These are phyloP conservation scores for Rhadina sibilatrix DNA, from an alignment of 2,113 vertebrate genomes.

Conservation along the genomic window DNA sequence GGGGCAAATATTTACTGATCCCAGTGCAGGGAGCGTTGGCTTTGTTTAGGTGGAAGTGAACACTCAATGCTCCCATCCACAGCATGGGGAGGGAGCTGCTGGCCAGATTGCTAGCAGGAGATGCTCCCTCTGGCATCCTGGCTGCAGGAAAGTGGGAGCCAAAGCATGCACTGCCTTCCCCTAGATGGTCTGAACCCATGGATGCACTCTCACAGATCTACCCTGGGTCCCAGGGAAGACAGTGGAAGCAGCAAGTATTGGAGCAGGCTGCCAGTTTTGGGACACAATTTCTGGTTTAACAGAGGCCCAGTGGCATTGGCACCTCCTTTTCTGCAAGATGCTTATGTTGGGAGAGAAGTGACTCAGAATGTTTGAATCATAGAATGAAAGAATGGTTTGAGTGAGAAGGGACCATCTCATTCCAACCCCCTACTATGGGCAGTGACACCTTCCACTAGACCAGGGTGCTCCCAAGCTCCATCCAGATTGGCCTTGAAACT, in stretches of 20 bases:
- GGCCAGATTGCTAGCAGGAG: fast-evolving
- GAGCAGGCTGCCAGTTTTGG: background rate
- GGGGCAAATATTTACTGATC: background rate
- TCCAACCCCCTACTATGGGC: background rate
- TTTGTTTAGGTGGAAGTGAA: background rate
- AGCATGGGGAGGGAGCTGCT: background rate
- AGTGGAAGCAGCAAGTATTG: background rate
- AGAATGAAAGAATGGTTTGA: background rate
- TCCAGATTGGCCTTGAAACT: background rate
- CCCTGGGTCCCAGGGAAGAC: fast-evolving
- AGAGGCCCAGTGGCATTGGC: background rate
- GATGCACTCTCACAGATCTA: background rate
- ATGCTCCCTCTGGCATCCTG: background rate
- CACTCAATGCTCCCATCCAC: fast-evolving
- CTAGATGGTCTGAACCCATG: background rate
- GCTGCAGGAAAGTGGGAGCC: background rate
- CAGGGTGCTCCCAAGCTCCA: background rate
- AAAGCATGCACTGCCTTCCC: background rate
- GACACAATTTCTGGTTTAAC: background rate
- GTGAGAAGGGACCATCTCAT: background rate
- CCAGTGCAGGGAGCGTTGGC: background rate
- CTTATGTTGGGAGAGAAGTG: background rate
- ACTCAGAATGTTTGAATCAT: background rate
- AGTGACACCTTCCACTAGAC: background rate
- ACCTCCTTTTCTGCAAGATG: background rate